These are phyloP conservation scores for Pentalonia nigronervosa DNA, from an alignment of 1,140 invertebrate genomes.

Conservation along the genomic window DNA sequence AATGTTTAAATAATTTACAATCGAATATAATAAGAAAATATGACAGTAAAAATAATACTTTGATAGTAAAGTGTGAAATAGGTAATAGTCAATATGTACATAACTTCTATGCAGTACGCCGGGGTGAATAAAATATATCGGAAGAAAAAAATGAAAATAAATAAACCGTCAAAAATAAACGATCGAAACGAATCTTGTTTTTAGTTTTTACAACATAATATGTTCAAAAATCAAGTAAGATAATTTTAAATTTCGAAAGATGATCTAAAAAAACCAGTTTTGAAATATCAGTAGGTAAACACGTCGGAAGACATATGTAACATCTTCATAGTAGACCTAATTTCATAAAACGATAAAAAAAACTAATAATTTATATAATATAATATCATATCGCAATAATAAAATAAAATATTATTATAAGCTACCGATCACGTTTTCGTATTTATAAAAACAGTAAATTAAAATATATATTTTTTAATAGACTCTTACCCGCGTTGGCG, in stretches of 20 bases:
- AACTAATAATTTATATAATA: neutral
- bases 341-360: neutral
- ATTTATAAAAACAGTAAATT: neutral
- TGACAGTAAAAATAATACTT: no score
- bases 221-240: neutral
- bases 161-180: no score
- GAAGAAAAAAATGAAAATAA: no score
- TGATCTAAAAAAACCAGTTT: neutral
- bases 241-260: neutral
- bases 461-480: neutral
- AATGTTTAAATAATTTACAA: neutral
- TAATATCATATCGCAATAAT: neutral
- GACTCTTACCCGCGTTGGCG: constrained; percentile 19
- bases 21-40: neutral
- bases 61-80: no score
- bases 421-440: neutral
- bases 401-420: neutral
- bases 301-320: neutral
- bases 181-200: no score
- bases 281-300: neutral
- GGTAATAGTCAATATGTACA: no score
- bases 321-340: neutral
- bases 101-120: no score
- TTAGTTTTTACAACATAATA: no score
- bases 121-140: no score